These are phyloP conservation scores for Nomada goodeniana DNA, from an alignment of 2,888 invertebrate species.

Conservation along the genomic window DNA sequence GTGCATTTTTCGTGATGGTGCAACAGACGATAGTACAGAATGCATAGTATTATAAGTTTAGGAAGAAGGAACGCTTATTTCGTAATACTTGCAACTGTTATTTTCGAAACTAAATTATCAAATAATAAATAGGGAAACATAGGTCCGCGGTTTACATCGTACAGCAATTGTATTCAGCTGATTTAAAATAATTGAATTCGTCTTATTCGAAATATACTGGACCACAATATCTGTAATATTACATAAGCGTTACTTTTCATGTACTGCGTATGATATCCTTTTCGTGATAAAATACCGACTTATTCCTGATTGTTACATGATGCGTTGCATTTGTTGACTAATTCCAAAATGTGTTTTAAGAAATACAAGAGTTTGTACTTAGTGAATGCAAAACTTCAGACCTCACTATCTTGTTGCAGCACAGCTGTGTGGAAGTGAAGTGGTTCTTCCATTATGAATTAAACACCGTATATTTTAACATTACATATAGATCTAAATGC, in stretches of 20 bases:
- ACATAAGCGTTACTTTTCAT: conserved; percentile 10
- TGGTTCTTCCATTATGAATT: background rate
- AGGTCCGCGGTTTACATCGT: background rate
- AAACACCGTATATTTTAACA: conserved; percentile 26
- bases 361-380: background rate
- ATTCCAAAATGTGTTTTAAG: background rate
- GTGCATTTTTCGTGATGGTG: conserved; percentile 10
- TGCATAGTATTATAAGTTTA: conserved; percentile 16
- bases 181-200: background rate
- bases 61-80: conserved; percentile 1
- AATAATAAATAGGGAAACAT: background rate
- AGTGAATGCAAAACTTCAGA: conserved; percentile 1
- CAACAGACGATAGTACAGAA: conserved; percentile 1
- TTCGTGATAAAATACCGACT: background rate
- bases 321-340: background rate
- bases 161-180: background rate
- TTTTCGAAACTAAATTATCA: background rate
- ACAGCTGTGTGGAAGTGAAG: background rate
- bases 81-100: background rate
- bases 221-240: conserved; percentile 6
- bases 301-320: background rate
- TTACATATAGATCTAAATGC: background rate
- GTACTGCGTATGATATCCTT: background rate
- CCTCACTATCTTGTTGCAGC: background rate
- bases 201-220: background rate